Evolutionary conservation across 2,113 vertebrate species (phyloP).

Genomic region (Leptobrachium ailaonicum): DNA sequence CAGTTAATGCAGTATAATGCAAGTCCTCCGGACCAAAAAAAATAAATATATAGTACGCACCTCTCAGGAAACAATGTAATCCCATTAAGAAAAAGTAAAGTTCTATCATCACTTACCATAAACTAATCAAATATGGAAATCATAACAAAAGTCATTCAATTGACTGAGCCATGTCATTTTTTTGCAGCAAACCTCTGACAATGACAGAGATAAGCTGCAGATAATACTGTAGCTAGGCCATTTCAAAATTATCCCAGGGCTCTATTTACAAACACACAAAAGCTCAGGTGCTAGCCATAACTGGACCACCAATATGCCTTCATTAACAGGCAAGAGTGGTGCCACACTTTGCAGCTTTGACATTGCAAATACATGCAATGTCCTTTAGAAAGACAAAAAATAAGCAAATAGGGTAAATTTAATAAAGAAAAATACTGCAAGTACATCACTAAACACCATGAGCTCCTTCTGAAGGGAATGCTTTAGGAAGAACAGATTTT

Average conservation of each 20-base stretch:
- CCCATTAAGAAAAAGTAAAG: slow-evolving; percentile 73
- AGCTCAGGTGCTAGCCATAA: slow-evolving; percentile 87
- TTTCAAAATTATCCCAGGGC: slow-evolving; percentile 56
- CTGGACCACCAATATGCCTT: slow-evolving; percentile 74
- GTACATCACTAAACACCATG: slow-evolving; percentile 93
- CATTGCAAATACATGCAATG: neutral
- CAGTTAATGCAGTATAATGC: slow-evolving; percentile 89
- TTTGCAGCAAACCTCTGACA: slow-evolving; percentile 5
- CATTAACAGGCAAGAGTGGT: slow-evolving; percentile 64
- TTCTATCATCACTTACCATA: slow-evolving; percentile 82
- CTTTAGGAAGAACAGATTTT: slow-evolving; percentile 95
- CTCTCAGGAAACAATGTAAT: slow-evolving; percentile 81
- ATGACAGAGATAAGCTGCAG: slow-evolving; percentile 13
- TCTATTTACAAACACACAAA: slow-evolving; percentile 95
- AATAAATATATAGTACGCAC: slow-evolving; percentile 73
- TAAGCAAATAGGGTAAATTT: neutral
- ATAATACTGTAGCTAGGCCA: slow-evolving; percentile 8
- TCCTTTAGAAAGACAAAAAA: neutral
- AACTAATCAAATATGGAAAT: slow-evolving; percentile 72
- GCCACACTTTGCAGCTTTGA: slow-evolving; percentile 61
- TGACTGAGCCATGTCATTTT: neutral
- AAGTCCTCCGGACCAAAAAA: slow-evolving; percentile 82
- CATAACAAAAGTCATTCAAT: slow-evolving; percentile 64
- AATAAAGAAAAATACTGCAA: slow-evolving; percentile 69
- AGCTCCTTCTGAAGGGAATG: slow-evolving; percentile 91